Evolutionary conservation across 2,888 invertebrate genomes (phyloP).

Genomic region (Trichacis sp.): DNA sequence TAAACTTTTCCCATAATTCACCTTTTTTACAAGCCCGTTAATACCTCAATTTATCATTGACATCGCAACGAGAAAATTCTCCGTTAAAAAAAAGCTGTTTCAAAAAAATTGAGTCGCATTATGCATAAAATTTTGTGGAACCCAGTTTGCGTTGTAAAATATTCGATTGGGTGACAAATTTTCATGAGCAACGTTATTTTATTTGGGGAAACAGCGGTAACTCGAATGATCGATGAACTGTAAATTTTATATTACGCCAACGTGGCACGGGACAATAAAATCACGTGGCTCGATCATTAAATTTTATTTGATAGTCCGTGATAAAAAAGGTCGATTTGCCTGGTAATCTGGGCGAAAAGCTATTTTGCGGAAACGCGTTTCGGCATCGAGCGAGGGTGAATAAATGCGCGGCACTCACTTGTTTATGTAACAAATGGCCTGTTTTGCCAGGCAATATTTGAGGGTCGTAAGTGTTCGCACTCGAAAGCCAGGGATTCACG

Average conservation of each 20-base stretch:
- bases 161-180: slow-evolving; percentile 1
- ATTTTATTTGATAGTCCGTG: slow-evolving; percentile 29
- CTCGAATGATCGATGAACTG: slow-evolving; percentile 23
- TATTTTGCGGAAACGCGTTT: not conserved
- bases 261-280: slow-evolving; percentile 24
- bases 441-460: not conserved
- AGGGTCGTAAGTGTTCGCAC: not conserved
- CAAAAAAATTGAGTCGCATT: too few relatives aligned
- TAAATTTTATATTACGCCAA: slow-evolving; percentile 28
- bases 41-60: not conserved
- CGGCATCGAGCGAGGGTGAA: not conserved
- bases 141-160: not conserved
- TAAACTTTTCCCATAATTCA: slow-evolving; percentile 21
- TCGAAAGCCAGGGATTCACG: not conserved
- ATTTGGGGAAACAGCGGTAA: too few relatives aligned
- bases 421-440: not conserved
- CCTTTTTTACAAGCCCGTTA: slow-evolving; percentile 6
- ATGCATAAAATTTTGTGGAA: too few relatives aligned
- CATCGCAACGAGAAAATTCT: too few relatives aligned
- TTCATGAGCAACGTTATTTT: too few relatives aligned
- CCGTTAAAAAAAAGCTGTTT: too few relatives aligned
- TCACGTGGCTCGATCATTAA: slow-evolving; percentile 17
- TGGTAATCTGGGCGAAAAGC: slow-evolving; percentile 15
- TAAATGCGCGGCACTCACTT: not conserved
- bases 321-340: slow-evolving; percentile 22